Evolutionary conservation across 2,113 vertebrate species (phyloP), one percentile per base, ranked within the genome.

Genomic region (Dendropsophus ebraccatus): DNA sequence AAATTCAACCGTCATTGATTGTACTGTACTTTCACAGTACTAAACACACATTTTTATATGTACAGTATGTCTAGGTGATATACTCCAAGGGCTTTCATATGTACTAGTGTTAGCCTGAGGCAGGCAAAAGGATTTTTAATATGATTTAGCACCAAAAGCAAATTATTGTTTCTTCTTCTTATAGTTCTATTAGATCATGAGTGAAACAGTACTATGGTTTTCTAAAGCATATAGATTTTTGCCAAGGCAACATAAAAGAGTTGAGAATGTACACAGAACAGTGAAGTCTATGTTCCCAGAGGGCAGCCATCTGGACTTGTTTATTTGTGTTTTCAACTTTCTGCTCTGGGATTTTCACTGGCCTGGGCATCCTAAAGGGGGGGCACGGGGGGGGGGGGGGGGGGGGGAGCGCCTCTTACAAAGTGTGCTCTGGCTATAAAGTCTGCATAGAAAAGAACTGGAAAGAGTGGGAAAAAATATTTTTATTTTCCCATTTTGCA

Each of bases 251-350:
- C 47, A 73, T 54, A 72, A 85, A 86, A 87, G 83, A 52, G 82
- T 78, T 73, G 49, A 4, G 73, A 90, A 88, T 86, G 41, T 87
- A 60, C 80, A 86, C 49, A 87, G 84, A 88, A 88, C 83, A 0
- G 81, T 88, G 89, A 87, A 78, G 82, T 81, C 88, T 85, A 86
- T 85, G 86, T 85, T 89, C 85, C 89, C 87, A 73, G 62, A 86
- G 88, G 87, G 89, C 91, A 91, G 91, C 92, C 92, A 92, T 93
- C 94, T 93, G 93, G 92, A 89, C 90, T 91, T 92, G 94, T 92
- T 94, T 93, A 93, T 93, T 91, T 92, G 88, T 88, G 87, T 92
- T 94, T 92, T 91, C 90, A 91, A 91, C 92, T 94, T 90, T 87
- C 90, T 90, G 88, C 91, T 93, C 92, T 93, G 91, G 90, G 90